phyloP scores from a whole-genome alignment of 2,113 vertebrate genomes.

The Brevimyrus niger region DNA sequence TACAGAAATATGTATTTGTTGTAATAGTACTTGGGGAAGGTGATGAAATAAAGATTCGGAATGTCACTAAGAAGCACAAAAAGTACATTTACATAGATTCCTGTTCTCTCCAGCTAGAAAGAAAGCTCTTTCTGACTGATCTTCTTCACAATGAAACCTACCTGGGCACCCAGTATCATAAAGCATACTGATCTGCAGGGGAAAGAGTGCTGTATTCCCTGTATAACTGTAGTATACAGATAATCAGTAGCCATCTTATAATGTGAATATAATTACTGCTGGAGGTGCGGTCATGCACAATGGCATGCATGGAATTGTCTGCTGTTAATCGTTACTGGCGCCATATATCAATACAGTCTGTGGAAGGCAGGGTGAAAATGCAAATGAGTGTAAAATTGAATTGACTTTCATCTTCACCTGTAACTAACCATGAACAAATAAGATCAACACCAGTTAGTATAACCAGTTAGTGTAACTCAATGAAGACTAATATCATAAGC shows the following conservation, averaged over 20 bases:
- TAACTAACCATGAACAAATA: neutral
- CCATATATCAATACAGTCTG: neutral
- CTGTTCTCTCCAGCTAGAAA: neutral
- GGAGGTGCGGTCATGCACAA: neutral
- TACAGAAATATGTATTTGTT: neutral
- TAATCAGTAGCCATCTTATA: neutral
- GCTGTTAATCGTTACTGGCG: neutral
- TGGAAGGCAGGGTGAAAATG: neutral
- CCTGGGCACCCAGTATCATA: neutral
- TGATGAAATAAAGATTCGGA: neutral
- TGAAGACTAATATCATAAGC: neutral
- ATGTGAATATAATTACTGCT: neutral
- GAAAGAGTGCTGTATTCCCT: neutral
- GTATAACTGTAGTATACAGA: neutral
- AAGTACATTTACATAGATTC: neutral
- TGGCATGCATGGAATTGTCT: neutral
- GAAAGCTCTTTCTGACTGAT: neutral
- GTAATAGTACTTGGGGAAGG: neutral
- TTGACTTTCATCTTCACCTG: neutral
- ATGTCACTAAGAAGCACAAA: neutral
- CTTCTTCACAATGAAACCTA: neutral
- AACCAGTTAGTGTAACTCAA: neutral
- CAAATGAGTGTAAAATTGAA: neutral
- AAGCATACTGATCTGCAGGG: neutral
- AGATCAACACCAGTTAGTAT: neutral